Base-by-base conservation (phyloP, 1,140 invertebrate genomes). In the Pogonus chalceus region DNA sequence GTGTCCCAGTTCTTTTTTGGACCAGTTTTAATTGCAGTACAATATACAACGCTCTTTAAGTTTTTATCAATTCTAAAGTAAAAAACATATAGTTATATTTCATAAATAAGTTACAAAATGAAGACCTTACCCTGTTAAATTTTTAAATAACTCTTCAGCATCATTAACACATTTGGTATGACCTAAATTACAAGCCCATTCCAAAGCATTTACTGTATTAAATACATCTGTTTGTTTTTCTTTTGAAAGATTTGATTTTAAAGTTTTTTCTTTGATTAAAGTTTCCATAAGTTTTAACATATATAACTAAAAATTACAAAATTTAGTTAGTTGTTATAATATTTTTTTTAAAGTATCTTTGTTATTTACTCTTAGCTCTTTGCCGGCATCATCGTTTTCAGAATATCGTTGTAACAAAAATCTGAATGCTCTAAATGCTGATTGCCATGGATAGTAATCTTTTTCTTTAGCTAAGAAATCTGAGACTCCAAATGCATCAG, bases 401-500 rank as follows among this genome's bases (percentile, higher is more conserved):
- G 69, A 61, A 2, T 75, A 55, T 48, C 73, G 69, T 53, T 67
- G 65, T 26, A 74, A 68, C 22, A 80, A 59, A 66, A 69, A 73
- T 43, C 68, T 73, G 16, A 81, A 72, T 20, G 76, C 76, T 21
- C 66, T 70, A 14, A 80, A 70, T 12, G 80, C 81, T 2, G 81
- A 68, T 21, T 69, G 69, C 84, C 84, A 87, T 2, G 83, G 80
- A 35, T 81, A 72, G 51, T 80, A 81, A 43, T 83, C 74, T 2
- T 66, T 76, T 64, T 87, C 84, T 10, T 75, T 67, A 31, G 69
- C 66, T 35, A 87, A 61, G 62, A 84, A 85, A 0, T 71, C 69
- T 0, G 80, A 68, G 1, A 83, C 66, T 1, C 79, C 68, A 7
- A 87, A 67, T 0, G 78, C 76, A 16, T 74, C 66, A 0, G 60